phyloP scores from a whole-genome alignment of 2,113 vertebrate genomes.

The Carlito syrichta region DNA sequence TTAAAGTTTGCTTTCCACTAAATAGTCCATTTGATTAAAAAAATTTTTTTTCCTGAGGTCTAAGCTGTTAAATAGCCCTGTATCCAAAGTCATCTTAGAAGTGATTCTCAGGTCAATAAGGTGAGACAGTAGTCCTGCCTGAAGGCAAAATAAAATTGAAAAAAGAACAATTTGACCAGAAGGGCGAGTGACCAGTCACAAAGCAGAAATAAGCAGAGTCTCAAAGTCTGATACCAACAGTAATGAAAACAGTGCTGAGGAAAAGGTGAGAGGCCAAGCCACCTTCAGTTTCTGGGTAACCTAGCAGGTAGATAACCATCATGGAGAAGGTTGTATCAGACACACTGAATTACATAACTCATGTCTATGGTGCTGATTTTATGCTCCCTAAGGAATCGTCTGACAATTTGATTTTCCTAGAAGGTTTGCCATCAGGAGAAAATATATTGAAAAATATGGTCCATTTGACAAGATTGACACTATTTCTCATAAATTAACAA shows the following conservation, averaged over 20 bases:
- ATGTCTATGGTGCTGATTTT: background rate
- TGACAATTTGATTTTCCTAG: background rate
- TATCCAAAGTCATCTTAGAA: background rate
- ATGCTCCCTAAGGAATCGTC: background rate
- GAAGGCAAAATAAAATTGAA: background rate
- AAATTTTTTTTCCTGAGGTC: too few species aligned
- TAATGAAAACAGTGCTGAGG: background rate
- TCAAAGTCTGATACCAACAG: background rate
- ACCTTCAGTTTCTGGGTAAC: background rate
- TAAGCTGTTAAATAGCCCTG: background rate
- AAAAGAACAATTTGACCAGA: background rate
- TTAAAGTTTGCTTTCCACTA: background rate
- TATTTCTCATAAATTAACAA: constrained; percentile 12
- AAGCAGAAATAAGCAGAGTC: background rate
- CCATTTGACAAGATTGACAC: background rate
- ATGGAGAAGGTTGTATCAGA: background rate
- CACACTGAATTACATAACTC: background rate
- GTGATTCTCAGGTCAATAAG: background rate
- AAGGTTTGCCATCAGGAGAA: background rate
- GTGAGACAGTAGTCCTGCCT: background rate
- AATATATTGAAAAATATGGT: background rate
- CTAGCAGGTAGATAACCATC: background rate
- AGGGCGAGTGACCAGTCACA: background rate
- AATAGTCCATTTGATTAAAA: background rate
- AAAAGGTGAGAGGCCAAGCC: background rate